These are phyloP conservation scores for Tragelaphus scriptus DNA, from an alignment of 2,113 vertebrate species.

Conservation along the genomic window DNA sequence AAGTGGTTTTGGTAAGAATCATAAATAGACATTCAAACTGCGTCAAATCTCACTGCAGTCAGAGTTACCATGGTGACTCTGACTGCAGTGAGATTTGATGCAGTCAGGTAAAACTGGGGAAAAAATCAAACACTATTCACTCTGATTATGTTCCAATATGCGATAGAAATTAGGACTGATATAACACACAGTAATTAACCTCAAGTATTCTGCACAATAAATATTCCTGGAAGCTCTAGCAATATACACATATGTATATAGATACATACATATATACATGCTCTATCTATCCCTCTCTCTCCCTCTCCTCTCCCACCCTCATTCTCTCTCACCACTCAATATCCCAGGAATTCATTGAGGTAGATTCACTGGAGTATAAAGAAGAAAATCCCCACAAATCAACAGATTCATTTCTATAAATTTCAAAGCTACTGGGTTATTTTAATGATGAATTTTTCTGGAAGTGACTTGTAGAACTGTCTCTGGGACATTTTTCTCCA, in stretches of 20 bases:
- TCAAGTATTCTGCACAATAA: neutral
- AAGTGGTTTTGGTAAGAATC: neutral
- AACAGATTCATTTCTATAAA: neutral
- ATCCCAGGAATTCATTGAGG: neutral
- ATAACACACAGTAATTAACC: neutral
- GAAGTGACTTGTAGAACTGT: neutral
- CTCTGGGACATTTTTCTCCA: neutral
- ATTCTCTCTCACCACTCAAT: neutral
- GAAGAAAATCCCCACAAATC: neutral
- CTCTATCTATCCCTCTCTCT: neutral
- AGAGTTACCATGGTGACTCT: constrained; percentile 29
- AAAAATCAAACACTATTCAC: neutral
- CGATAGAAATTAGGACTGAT: neutral
- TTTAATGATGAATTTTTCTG: neutral
- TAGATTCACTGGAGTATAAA: neutral
- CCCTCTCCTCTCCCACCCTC: neutral
- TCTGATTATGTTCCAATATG: neutral
- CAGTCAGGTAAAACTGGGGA: neutral
- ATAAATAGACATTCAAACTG: neutral
- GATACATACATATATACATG: neutral
- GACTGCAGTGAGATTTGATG: neutral
- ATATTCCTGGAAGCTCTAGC: neutral
- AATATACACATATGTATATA: neutral
- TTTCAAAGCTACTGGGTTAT: neutral
- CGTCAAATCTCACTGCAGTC: neutral